Evolutionary conservation across 2,888 invertebrate genomes (phyloP).

Genomic region (Pseudolycoriella hygida): DNA sequence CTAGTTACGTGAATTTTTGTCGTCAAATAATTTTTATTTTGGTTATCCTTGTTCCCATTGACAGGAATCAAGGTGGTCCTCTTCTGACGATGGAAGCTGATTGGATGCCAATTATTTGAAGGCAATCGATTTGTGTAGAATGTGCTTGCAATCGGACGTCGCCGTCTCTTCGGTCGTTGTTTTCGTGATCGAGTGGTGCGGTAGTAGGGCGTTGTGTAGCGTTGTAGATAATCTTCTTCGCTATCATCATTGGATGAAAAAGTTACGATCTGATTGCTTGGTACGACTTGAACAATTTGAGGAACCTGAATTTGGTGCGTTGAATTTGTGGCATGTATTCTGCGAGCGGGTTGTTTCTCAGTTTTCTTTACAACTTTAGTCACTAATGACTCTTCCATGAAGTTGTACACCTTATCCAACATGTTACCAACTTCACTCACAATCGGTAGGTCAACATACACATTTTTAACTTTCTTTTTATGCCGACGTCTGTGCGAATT

Average conservation of each 20-base stretch:
- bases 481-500: neutral
- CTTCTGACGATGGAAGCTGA: neutral
- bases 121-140: neutral
- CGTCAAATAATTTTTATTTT: constrained; percentile 10
- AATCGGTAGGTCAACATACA: constrained; percentile 3
- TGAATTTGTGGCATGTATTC: neutral
- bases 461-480: constrained; percentile 1
- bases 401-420: constrained; percentile 5
- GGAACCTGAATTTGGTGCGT: neutral
- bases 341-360: neutral
- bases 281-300: neutral
- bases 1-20: constrained; percentile 13
- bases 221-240: neutral
- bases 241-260: neutral
- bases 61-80: neutral
- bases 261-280: neutral
- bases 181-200: too few species aligned
- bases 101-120: too few species aligned
- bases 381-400: constrained; percentile 3
- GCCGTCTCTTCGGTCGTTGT: too few species aligned
- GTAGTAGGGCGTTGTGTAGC: neutral
- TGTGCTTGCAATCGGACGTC: neutral
- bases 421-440: neutral
- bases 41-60: neutral
- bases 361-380: neutral